Conservation (phyloP, 2,888 invertebrate species). For the Phorcus lineatus region DNA sequence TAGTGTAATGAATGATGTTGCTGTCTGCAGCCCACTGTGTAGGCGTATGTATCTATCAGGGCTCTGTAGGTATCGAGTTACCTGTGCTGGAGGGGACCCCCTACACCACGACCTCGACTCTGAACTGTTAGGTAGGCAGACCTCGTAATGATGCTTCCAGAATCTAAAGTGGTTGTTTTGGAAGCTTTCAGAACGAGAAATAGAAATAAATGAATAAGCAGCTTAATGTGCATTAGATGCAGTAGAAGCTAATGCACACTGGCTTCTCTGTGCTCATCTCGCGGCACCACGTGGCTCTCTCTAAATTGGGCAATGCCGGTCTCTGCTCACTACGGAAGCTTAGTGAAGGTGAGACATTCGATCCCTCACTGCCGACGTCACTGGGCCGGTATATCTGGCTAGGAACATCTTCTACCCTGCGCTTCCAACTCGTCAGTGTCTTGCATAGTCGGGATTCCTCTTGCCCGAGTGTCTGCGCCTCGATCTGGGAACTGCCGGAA, state of each 20-base stretch:
- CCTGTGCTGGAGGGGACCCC: too few species aligned
- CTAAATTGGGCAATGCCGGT: conserved; percentile 20
- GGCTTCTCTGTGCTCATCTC: not conserved
- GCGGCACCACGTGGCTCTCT: not conserved
- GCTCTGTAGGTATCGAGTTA: too few species aligned
- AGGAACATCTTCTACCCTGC: conserved; percentile 3
- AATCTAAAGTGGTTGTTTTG: too few species aligned
- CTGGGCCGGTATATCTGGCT: conserved; percentile 6
- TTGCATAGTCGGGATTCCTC: conserved; percentile 23
- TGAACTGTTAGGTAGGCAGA: too few species aligned
- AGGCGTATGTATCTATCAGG: too few species aligned
- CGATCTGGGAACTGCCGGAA: conserved; percentile 2
- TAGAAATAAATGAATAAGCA: too few species aligned
- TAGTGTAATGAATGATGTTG: too few species aligned
- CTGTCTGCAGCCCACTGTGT: too few species aligned
- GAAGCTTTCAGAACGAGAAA: too few species aligned
- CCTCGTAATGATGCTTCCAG: too few species aligned
- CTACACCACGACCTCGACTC: too few species aligned
- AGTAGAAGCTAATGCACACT: not conserved
- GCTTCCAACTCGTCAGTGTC: conserved; percentile 10
- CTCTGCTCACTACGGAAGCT: not conserved
- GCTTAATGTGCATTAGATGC: too few species aligned
- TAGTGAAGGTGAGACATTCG: not conserved
- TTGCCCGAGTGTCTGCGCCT: conserved; percentile 17
- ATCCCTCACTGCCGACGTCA: conserved; percentile 9